Evolutionary conservation across 2,797 vertebrate genomes (phyloP).

Genomic region (Hapalemur alaotrensis): DNA sequence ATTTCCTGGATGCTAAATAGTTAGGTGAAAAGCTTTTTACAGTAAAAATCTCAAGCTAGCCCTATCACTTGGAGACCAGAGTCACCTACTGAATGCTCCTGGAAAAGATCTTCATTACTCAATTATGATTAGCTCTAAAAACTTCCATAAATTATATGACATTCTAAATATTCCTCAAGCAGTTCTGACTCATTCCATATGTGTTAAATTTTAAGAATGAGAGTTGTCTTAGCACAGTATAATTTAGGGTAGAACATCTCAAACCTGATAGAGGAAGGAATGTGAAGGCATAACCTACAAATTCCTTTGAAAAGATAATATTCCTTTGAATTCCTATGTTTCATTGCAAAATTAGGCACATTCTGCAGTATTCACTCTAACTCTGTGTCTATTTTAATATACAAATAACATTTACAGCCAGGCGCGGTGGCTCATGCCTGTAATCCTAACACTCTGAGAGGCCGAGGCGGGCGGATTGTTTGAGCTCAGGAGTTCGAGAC

Average conservation of each 20-base stretch:
- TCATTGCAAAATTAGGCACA: neutral
- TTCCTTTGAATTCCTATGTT: neutral
- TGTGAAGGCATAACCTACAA: neutral
- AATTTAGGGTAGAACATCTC: neutral
- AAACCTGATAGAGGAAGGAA: neutral
- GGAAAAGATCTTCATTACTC: neutral
- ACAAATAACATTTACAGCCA: neutral
- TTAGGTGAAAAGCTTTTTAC: neutral
- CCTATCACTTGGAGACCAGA: neutral
- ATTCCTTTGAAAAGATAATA: constrained; percentile 17
- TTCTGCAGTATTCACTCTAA: neutral
- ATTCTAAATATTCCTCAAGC: neutral
- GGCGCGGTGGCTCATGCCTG: no score
- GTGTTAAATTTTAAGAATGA: neutral
- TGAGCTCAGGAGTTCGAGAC: no score
- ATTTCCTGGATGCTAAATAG: neutral
- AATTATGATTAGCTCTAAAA: constrained; percentile 9
- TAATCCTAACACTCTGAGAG: no score
- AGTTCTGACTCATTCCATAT: neutral
- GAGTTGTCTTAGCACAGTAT: neutral
- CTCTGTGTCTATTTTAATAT: neutral
- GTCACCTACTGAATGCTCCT: neutral
- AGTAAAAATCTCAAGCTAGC: neutral
- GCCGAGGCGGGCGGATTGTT: no score
- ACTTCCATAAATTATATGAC: neutral